Conservation (phyloP, 1,140 invertebrate genomes). For the Drosophila tristis region DNA sequence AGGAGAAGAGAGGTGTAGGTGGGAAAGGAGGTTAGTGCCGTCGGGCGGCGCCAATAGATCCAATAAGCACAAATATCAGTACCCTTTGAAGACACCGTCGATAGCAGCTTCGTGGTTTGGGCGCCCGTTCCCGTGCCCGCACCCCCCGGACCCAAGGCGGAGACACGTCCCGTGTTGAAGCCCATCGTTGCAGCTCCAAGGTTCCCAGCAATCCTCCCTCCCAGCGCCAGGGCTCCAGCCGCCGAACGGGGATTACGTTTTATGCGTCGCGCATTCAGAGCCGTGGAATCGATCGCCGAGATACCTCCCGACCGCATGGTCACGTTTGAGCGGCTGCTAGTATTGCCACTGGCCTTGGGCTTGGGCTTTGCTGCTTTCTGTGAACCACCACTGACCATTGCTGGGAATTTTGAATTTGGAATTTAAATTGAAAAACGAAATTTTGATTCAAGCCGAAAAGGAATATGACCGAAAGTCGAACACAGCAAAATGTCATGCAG, state of each 20-base stretch:
- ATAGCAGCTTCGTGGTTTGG: not conserved
- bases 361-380: no score
- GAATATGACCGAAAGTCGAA: constrained; percentile 3
- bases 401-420: constrained; percentile 38
- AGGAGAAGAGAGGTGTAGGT: constrained; percentile 42
- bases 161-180: not conserved
- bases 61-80: constrained; percentile 31
- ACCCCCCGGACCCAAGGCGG: constrained; percentile 13
- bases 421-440: constrained; percentile 5
- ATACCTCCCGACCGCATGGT: constrained; percentile 3
- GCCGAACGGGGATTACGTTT: constrained; percentile 3
- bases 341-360: not conserved
- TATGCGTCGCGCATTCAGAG: not conserved
- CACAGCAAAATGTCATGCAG: not conserved
- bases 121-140: constrained; percentile 18
- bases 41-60: constrained; percentile 31
- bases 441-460: constrained; percentile 30
- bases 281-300: not conserved
- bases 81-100: constrained; percentile 47
- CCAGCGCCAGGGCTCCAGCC: not conserved
- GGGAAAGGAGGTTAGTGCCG: constrained; percentile 54
- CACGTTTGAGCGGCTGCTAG: not conserved
- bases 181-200: no score
- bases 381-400: constrained; percentile 29
- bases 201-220: constrained; percentile 16